Base-by-base conservation (phyloP, 2,888 invertebrate genomes). In the Melanostoma mellinum region DNA sequence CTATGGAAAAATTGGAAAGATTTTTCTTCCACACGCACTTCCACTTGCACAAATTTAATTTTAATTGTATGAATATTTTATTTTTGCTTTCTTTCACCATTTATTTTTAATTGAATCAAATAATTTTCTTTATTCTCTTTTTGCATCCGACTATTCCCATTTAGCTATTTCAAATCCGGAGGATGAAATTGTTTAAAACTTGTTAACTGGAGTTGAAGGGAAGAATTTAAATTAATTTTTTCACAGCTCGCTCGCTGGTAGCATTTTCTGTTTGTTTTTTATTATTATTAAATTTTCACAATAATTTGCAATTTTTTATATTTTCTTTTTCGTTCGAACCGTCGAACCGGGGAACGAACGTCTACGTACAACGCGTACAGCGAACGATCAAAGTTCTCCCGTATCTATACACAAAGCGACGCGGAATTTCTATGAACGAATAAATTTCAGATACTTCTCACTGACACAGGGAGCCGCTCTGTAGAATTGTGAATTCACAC, bases 321-420 rank as follows among this genome's bases (percentile, higher is more conserved):
- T 71, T 81, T 69, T 84, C 42, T 60, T 74, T 68, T 68, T 36
- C 67, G 79, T 84, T 84, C 84, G 84, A 84, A 75, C 84, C 84
- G 84, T 74, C 69, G 71, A 78, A 84, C 84, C 74, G 79, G 79
- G 78, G 79, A 71, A 79, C 84, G 84, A 79, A 84, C 84, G 84
- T 84, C 71, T 75, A 84, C 74, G 84, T 84, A 84, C 79, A 79
- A 74, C 84, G 84, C 84, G 84, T 84, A 84, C 84, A 84, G 61
- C 84, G 84, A 84, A 79, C 84, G 84, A 84, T 74, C 79, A 56
- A 67, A 79, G 84, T 79, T 84, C 84, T 84, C 84, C 84, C 84
- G 84, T 84, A 74, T 84, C 84, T 84, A 84, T 79, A 84, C 84
- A 84, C 84, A 84, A 84, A 84, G 79, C 84, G 79, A 84, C 79